Evolutionary conservation across 2,888 invertebrate genomes (phyloP).

Genomic region (Drosophila picticornis): DNA sequence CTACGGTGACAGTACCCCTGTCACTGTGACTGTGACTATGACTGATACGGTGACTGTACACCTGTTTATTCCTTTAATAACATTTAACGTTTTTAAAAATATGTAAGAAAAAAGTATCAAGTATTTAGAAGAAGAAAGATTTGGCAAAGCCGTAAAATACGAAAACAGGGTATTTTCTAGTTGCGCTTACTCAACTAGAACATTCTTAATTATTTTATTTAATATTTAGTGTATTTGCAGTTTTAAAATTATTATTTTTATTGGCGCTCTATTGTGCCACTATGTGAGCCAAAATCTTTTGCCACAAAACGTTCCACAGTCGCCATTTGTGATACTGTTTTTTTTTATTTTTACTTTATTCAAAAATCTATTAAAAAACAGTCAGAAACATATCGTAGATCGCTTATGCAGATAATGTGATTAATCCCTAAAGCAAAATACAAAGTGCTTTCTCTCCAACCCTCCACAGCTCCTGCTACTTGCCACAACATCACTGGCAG

Average conservation of each 20-base stretch:
- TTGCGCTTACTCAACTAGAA: neutral
- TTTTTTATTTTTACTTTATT: neutral
- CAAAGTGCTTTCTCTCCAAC: neutral
- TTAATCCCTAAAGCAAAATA: slow-evolving; percentile 3
- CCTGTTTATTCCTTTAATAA: neutral
- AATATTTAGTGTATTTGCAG: neutral
- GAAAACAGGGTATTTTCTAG: neutral
- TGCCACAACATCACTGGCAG: neutral
- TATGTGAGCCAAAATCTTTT: neutral
- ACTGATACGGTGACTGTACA: neutral
- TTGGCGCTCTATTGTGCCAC: neutral
- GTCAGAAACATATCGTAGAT: neutral
- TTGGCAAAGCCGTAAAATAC: neutral
- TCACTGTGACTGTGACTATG: neutral
- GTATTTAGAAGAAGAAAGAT: too few relatives aligned
- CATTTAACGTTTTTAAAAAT: too few relatives aligned
- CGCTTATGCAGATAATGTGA: neutral
- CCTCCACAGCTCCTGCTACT: neutral
- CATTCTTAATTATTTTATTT: neutral
- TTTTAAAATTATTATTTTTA: neutral
- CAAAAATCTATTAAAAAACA: neutral
- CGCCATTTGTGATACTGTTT: neutral
- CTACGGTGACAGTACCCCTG: neutral
- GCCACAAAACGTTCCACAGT: neutral
- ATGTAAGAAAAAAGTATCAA: too few relatives aligned